Conservation (phyloP, 2,888 invertebrate species). For the Oscheius myriophilus region DNA sequence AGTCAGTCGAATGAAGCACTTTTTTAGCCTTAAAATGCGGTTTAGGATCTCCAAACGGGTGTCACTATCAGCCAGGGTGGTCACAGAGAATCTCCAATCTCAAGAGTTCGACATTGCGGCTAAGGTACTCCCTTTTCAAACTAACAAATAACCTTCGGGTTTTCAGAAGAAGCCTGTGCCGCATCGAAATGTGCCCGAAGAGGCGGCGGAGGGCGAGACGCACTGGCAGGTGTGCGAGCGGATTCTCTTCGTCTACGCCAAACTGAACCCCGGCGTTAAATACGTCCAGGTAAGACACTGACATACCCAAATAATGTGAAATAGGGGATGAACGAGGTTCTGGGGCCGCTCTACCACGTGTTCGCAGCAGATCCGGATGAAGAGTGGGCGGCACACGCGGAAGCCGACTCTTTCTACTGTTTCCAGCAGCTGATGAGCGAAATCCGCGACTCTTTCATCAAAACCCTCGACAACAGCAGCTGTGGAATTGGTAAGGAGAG, state of each 20-base stretch:
- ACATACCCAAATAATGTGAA: not conserved
- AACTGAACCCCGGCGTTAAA: conserved; percentile 95
- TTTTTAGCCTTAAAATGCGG: too few relatives aligned
- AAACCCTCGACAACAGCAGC: conserved; percentile 83
- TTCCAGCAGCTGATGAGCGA: conserved; percentile 98
- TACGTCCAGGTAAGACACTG: conserved; percentile 74
- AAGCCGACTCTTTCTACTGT: conserved; percentile 96
- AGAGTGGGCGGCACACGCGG: conserved; percentile 87
- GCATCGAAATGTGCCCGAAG: conserved; percentile 4
- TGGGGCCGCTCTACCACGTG: conserved; percentile 96
- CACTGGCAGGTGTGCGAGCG: conserved; percentile 78
- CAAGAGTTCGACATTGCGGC: conserved; percentile 21
- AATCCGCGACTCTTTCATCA: conserved; percentile 92
- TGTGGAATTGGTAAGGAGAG: conserved; percentile 67
- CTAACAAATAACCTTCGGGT: not conserved
- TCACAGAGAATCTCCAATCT: conserved; percentile 16
- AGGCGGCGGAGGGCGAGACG: conserved; percentile 21
- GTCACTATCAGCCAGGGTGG: conserved; percentile 16
- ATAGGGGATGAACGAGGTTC: conserved; percentile 98
- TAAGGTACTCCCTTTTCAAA: not conserved
- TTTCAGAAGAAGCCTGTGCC: conserved; percentile 7
- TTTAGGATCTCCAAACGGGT: conserved; percentile 11
- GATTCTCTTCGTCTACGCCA: conserved; percentile 94
- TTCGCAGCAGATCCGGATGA: conserved; percentile 89
- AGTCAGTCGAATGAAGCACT: conserved; percentile 20